Evolutionary conservation across 2,888 invertebrate genomes (phyloP), one percentile per base, ranked within the genome.

Genomic region (Noctua pronuba): DNA sequence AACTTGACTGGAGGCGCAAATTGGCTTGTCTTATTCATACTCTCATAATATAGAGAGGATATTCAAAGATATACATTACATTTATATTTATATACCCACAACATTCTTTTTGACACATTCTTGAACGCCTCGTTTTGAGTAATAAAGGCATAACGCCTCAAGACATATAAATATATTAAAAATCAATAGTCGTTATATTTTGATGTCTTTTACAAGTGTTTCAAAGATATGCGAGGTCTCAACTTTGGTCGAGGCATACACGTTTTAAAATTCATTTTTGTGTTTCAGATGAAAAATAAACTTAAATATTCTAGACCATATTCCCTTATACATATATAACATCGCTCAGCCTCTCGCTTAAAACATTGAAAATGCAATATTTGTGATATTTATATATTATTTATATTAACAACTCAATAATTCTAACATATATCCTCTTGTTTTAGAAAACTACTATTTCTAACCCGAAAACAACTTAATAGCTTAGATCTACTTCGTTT

Each of bases 281-380:
- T 16, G 2, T 35, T n/a, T 13, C 0, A 31, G 4, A 38, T 21
- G 75, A 75, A 73, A 75, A 71, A 46, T 18, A 49, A 76, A 68
- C 55, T 75, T 44, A 81, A 76, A 76, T 76, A 81, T 80, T 24
- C 24, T 21, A 77, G 75, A 86, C 89, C 88, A 86, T 58, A 85
- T 85, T 83, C 86, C 90, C 86, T 52, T 79, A 73, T 24, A 68
- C 31, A 18, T 65, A 28, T 66, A 38, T 28, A 41, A 73, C 67
- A 79, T 60, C 67, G 65, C 74, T 82, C 79, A 76, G 77, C 46
- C 76, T 82, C 80, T 75, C 46, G 52, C 58, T 67, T 72, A 49
- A 18, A 68, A 74, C 55, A 83, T 81, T 75, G 28, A 75, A 87
- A 86, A 86, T 86, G 84, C 86, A 83, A 83, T 46, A 80, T 75